Evolutionary conservation across 2,113 vertebrate species (phyloP), one percentile per base, ranked within the genome.

Genomic region (Takifugu flavidus): DNA sequence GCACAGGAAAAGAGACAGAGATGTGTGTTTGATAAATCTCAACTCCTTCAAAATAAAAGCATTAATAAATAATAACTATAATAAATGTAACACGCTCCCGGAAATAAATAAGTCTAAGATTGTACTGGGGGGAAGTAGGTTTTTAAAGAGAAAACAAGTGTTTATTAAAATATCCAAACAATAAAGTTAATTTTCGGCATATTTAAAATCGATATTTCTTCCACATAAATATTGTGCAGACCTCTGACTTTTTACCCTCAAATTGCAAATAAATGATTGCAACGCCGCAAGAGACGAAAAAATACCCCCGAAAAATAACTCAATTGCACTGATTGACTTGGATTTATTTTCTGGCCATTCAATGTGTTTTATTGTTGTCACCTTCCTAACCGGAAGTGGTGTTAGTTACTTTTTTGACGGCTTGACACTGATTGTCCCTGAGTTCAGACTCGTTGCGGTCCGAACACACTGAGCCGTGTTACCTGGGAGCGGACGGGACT

Each of bases 371-470:
- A 49, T 49, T 49, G 6, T 20, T 20, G 47, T 20, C 4, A 14
- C 0, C 45, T 53, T 6, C 5, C 0, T 2, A 10, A 65, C 66
- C 66, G 82, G 86, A 86, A 63, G 62, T 54, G 0, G 1, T 2
- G 0, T 0, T 1, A 1, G 0, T 15, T 4, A 10, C 11, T 6
- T 2, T 20, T 2, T 0, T 0, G 4, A 5, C 4, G 13, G 1
- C 49, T 73, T 69, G 25, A 39, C 65, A 0, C 5, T 0, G 4
- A 0, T 26, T n/a, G 51, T 43, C 14, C 53, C 31, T 34, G 75
- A 61, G 73, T 57, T 72, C 61, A 52, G 20, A 50, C 70, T 43
- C 73, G 53, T 52, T 67, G 78, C n/a, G 54, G 31, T 64, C 46
- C 53, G 62, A 49, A 49, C 65, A 64, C 59, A 65, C 56, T 77